phyloP scores from a whole-genome alignment of 2,797 vertebrate genomes.

The Spheniscus humboldti region DNA sequence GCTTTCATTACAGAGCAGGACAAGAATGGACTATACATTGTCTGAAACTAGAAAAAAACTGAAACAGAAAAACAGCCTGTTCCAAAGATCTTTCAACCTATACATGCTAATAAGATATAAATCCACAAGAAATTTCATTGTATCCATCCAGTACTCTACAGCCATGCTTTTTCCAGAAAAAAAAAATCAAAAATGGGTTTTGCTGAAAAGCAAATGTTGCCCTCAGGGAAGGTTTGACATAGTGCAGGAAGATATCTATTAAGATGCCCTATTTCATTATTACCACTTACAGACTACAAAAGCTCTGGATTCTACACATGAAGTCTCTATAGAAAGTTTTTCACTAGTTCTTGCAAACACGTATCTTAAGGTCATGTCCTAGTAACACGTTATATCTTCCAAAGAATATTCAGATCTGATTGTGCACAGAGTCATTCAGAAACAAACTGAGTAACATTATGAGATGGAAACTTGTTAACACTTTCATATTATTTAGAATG shows the following conservation, averaged over 20 bases:
- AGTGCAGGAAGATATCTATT: neutral
- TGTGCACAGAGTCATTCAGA: neutral
- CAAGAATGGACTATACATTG: neutral
- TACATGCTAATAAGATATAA: neutral
- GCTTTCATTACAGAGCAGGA: neutral
- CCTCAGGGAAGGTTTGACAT: neutral
- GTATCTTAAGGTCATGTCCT: neutral
- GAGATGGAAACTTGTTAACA: neutral
- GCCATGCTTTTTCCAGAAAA: neutral
- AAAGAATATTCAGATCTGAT: neutral
- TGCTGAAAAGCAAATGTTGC: neutral
- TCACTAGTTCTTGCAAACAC: neutral
- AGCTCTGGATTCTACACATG: neutral
- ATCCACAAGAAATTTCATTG: neutral
- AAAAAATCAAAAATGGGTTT: neutral
- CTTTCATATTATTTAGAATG: neutral
- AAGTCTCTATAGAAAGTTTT: neutral
- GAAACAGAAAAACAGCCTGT: neutral
- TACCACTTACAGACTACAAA: neutral
- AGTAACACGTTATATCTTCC: fast-evolving
- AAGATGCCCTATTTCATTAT: neutral
- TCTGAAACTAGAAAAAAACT: neutral
- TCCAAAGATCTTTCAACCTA: neutral
- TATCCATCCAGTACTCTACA: neutral
- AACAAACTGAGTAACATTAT: neutral